Base-by-base conservation (phyloP, 2,797 vertebrate species). In the Poeciliopsis turneri region DNA sequence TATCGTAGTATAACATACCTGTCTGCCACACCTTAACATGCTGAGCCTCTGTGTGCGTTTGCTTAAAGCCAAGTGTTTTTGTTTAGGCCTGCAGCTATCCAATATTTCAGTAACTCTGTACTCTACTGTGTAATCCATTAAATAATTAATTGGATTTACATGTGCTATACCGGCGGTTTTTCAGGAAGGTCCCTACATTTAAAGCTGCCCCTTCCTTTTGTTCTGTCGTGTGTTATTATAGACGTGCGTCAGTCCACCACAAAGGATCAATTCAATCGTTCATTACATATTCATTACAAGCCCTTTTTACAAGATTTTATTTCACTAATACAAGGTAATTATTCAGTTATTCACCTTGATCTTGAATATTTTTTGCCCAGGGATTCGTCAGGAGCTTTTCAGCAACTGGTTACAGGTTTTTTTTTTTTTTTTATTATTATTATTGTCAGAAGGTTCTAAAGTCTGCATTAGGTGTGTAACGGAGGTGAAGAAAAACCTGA, bases 51-150 rank as follows among this genome's bases (percentile, higher is more conserved):
- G 66, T 46, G 41, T 46, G 12, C n/a, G 39, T n/a, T 69, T n/a
- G 41, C 66, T 69, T 45, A 43, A 43, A 69, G 41, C 66, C 66
- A 69, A 69, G 23, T 69, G 66, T 69, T 69, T 69, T 69, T 43
- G 41, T 45, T 45, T n/a, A n/a, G 66, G 66, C 39, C 66, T 43
- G 39, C 25, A 45, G 66, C 41, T 45, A 70, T 70, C 68, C 41
- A 70, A 15, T 70, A 70, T 70, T 45, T 70, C 13, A 45, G 12
- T n/a, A n/a, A 70, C 25, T 69, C 20, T 3, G 66, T 43, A 11
- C 33, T 41, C 36, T 68, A 1, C 36, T 68, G 64, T 11, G 23
- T 68, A 70, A 70, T 45, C 43, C 5, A 46, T 45, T 16, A 28
- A 70, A 46, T 15, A 7, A 69, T 5, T 69, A 45, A 45, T 69